Base-by-base conservation (phyloP, 2,888 invertebrate species). In the Standfussiana lucernea region DNA sequence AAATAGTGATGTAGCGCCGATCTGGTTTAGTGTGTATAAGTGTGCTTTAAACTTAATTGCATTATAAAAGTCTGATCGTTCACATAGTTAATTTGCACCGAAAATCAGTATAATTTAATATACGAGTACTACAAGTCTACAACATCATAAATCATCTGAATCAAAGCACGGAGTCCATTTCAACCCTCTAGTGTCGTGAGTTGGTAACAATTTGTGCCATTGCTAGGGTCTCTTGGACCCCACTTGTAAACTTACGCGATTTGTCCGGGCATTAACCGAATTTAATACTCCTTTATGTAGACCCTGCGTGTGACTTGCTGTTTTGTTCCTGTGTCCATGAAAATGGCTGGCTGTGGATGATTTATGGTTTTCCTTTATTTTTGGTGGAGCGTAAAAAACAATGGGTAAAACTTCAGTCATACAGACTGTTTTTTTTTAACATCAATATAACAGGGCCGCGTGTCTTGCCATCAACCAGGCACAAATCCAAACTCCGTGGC, bases 231-330 rank as follows among this genome's bases (percentile, higher is more conserved):
- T 89, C 90, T 89, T 88, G 88, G 90, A 92, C 92, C 93, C 91
- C 88, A 92, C 92, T 93, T 91, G 89, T 86, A 89, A 93, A 94
- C 91, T 94, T 93, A 89, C 84, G 85, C 94, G 93, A 95, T 95
- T 94, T 93, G 89, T 89, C 91, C 90, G 90, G 85, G 89, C 92
- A 94, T 94, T 93, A 94, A 92, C 92, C 89, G 90, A 93, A 92
- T 94, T 94, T 95, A 94, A 94, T 93, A 92, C 90, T 89, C 88
- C 88, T 88, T 79, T 86, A 86, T 89, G 89, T 82, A 82, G 86
- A 87, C 86, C 89, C 92, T 91, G 90, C 92, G 92, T 91, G 92
- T 91, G 92, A 91, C 91, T 92, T 90, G 89, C 82, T 85, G 78
- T 80, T 89, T 89, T 73, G 78, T 65, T 88, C 77, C 77, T 87